Evolutionary conservation across 2,888 invertebrate species (phyloP), one percentile per base, ranked within the genome.

Genomic region (Drosophila demipolita): DNA sequence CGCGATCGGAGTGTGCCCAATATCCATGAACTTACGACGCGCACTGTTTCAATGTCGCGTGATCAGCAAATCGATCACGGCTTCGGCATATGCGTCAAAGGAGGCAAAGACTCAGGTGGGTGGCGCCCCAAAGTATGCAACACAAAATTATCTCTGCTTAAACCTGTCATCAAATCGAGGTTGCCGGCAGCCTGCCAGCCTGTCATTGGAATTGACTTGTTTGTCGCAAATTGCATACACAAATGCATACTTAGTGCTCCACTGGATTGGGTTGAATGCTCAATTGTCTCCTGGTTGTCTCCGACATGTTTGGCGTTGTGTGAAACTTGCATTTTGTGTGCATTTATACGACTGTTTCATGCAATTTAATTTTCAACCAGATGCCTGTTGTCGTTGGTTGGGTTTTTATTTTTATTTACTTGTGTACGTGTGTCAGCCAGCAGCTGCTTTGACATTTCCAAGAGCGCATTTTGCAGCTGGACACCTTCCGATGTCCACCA

Each of bases 1-100:
- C 92, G 94, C 91, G 92, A 93, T 92, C 90, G 93, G 59, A 93
- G 93, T 94, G 95, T 94, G 94, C 95, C 94, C 92, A 95, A 94
- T 93, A 94, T 95, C 76, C 95, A 96, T 90, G 97, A 97, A 93
- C 95, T 97, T 88, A 94, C 96, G 88, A 97, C 97, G 83, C 94
- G 97, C 89, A 97, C 97, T 74, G 96, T 97, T 91, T 96, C 96
- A 93, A 97, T 97, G 97, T 96, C 96, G 87, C 94, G 97, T 78
- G 97, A 97, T 92, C 95, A 95, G 62, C 95, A 95, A 57, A 96
- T 96, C 74, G 96, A 97, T 91, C 97, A 97, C 92, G 97, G 97
- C 72, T 97, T 97, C 94, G 97, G 97, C 75, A 97, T 97, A 91
- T 97, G 97, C 94, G 97, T 97, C 92, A 97, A 97, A 94, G 97